Percentiles rank a stretch among this genome's conserved stretches.
Evolutionary conservation across 2,888 invertebrate genomes (phyloP).

Genomic region (Ditylenchus weischeri): DNA sequence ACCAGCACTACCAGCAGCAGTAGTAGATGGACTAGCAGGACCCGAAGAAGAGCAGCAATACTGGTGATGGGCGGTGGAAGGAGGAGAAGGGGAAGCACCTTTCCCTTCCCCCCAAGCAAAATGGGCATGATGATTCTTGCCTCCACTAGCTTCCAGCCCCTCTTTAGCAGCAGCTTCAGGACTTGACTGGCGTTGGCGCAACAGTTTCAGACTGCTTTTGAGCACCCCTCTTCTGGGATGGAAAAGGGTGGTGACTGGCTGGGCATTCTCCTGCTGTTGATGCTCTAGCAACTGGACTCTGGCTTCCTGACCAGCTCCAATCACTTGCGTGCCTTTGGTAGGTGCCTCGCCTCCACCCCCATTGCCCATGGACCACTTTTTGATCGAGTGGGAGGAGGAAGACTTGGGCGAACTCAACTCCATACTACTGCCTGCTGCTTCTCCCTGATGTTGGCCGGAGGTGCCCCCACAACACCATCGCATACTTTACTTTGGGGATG

Average conservation of each 20-base stretch:
- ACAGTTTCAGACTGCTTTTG: constrained; percentile 11
- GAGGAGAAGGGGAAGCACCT: neutral
- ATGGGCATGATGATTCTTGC: neutral
- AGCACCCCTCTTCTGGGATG: constrained; percentile 7
- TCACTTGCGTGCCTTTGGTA: neutral
- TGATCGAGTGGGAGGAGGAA: too few species aligned
- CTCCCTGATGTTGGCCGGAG: constrained; percentile 1
- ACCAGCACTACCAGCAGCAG: neutral
- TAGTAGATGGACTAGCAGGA: neutral
- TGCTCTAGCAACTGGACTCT: neutral
- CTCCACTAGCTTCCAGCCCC: neutral
- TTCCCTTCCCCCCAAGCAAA: neutral
- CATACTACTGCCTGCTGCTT: too few species aligned
- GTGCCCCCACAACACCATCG: constrained; percentile 18
- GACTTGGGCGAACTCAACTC: too few species aligned
- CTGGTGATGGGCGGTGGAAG: neutral
- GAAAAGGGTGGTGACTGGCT: neutral
- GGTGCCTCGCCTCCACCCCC: neutral
- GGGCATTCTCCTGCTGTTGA: neutral
- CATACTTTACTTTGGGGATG: neutral
- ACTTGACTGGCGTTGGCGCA: neutral
- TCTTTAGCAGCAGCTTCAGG: neutral
- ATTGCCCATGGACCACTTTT: too few species aligned
- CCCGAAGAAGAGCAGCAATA: neutral
- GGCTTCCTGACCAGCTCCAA: neutral